These are phyloP conservation scores for Mustelus asterias DNA, from an alignment of 2,113 vertebrate genomes.

Conservation along the genomic window DNA sequence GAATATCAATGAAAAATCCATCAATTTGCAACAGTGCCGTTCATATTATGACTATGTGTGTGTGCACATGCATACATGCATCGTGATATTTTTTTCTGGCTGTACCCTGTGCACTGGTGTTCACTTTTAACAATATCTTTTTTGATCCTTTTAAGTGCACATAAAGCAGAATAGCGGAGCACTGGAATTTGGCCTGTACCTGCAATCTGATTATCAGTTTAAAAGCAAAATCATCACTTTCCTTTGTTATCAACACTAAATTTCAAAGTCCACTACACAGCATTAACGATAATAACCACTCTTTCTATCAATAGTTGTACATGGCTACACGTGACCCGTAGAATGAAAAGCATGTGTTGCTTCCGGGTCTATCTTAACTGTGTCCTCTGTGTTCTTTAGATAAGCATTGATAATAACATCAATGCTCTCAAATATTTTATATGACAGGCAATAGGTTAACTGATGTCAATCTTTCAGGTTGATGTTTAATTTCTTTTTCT, in stretches of 20 bases:
- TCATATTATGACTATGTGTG: neutral
- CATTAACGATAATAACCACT: neutral
- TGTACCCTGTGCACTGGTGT: neutral
- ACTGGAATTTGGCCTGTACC: neutral
- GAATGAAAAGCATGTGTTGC: neutral
- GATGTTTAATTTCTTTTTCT: neutral
- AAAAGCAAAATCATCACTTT: neutral
- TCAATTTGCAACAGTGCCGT: neutral
- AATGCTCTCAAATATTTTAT: neutral
- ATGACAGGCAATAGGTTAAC: neutral
- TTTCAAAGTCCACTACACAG: neutral
- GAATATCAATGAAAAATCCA: neutral
- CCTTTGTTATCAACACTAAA: neutral
- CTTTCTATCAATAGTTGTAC: neutral
- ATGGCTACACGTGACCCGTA: neutral
- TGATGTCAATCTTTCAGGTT: neutral
- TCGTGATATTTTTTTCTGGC: neutral
- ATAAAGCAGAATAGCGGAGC: neutral
- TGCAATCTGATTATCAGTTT: neutral
- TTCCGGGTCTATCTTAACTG: neutral
- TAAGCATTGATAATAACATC: neutral
- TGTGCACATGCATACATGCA: neutral
- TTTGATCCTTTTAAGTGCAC: neutral
- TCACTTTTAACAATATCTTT: neutral
- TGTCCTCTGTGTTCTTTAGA: neutral